Evolutionary conservation across 2,113 vertebrate genomes (phyloP).

Genomic region (Macheiramphus alcinus): DNA sequence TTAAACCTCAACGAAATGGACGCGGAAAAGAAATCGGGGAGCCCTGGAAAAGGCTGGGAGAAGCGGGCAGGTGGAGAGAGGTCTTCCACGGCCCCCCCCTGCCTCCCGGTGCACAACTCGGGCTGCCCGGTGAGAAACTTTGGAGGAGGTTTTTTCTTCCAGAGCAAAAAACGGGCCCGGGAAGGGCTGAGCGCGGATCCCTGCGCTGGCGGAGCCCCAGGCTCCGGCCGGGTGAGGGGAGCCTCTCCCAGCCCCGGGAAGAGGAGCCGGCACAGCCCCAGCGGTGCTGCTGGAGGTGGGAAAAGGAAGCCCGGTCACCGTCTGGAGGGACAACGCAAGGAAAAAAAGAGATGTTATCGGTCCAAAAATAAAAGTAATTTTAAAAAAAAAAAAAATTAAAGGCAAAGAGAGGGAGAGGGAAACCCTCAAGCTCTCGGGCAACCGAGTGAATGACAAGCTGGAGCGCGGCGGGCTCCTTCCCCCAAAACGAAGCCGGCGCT

Average conservation of each 20-base stretch:
- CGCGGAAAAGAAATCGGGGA: rapidly evolving
- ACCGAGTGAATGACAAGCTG: background rate
- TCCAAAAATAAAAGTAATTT: background rate
- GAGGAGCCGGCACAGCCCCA: background rate
- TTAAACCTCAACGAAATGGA: background rate
- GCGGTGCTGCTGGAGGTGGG: background rate
- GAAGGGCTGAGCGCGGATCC: background rate
- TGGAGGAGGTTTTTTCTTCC: background rate
- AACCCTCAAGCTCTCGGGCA: background rate
- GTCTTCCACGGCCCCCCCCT: background rate
- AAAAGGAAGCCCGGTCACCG: background rate
- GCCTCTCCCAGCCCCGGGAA: too few relatives aligned
- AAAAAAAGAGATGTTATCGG: rapidly evolving
- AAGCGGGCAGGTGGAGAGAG: background rate
- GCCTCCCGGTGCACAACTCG: rapidly evolving
- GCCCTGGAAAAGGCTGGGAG: background rate
- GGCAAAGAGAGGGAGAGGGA: background rate
- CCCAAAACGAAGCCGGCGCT: background rate
- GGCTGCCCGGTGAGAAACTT: background rate
- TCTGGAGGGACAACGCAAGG: background rate
- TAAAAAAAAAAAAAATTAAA: background rate
- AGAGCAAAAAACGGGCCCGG: background rate
- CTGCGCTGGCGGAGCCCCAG: background rate
- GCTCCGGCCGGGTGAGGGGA: background rate
- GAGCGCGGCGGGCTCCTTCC: background rate